A percentile compares a stretch with the other conserved stretches of the same genome.
These are phyloP conservation scores for Ptychadena robeensis DNA, from an alignment of 2,797 vertebrate genomes.

Conservation along the genomic window DNA sequence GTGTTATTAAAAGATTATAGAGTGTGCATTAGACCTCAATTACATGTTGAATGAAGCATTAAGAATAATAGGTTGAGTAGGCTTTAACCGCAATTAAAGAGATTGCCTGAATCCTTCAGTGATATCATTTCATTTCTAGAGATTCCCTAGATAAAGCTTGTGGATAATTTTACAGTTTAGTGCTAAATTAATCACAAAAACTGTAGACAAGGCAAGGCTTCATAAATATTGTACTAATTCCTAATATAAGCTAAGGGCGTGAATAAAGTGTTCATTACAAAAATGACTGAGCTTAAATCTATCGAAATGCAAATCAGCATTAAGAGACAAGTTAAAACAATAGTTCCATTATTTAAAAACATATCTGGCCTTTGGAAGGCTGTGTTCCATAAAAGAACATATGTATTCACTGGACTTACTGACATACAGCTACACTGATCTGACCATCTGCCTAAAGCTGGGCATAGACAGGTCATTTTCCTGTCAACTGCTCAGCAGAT, in stretches of 20 bases:
- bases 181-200: slow-evolving; percentile 34
- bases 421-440: too few species aligned
- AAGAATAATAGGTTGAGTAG: slow-evolving; percentile 48
- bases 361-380: too few species aligned
- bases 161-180: slow-evolving; percentile 23
- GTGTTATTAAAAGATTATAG: slow-evolving; percentile 52
- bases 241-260: neutral
- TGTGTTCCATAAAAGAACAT: too few species aligned
- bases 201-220: neutral
- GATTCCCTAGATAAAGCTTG: slow-evolving; percentile 27
- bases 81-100: slow-evolving; percentile 42
- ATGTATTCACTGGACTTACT: too few species aligned
- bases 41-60: slow-evolving; percentile 56
- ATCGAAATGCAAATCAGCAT: too few species aligned
- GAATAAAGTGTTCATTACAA: neutral
- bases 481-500: too few species aligned
- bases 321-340: too few species aligned
- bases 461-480: too few species aligned
- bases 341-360: too few species aligned
- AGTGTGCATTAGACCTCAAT: slow-evolving; percentile 45
- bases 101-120: slow-evolving; percentile 35
- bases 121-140: slow-evolving; percentile 35
- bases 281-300: too few species aligned
- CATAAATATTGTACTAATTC: neutral
- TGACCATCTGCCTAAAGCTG: too few species aligned